These are phyloP conservation scores for Pseudochirops corinnae DNA, from an alignment of 2,797 vertebrate genomes.

Conservation along the genomic window DNA sequence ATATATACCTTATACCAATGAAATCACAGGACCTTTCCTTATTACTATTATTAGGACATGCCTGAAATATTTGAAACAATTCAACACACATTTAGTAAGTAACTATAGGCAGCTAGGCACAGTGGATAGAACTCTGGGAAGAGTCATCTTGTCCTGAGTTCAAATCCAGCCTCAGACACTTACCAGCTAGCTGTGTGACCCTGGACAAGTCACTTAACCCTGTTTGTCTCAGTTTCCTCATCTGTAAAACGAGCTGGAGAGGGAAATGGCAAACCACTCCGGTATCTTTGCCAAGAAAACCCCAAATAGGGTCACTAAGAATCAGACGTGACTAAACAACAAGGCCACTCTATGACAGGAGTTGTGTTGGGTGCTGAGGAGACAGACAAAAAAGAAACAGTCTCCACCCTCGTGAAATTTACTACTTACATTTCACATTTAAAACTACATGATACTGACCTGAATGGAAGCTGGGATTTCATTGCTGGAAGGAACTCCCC, in stretches of 20 bases:
- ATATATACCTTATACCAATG: neutral
- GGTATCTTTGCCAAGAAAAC: neutral
- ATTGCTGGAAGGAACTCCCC: no score
- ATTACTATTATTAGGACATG: neutral
- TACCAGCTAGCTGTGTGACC: no score
- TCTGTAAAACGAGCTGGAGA: neutral
- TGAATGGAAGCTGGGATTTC: neutral
- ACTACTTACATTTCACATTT: neutral
- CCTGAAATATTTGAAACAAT: neutral
- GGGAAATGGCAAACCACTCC: neutral
- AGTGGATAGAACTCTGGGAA: neutral
- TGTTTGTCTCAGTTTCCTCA: neutral
- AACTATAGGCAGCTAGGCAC: neutral
- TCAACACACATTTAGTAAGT: neutral
- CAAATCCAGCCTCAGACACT: neutral
- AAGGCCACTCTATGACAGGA: neutral
- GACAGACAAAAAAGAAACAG: neutral
- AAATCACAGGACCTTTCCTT: neutral
- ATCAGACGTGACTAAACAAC: no score
- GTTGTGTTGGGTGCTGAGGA: neutral
- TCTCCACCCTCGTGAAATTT: neutral
- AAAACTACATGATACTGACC: neutral
- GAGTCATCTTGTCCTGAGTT: no score
- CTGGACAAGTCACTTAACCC: neutral
- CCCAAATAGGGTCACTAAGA: no score